phyloP scores from a whole-genome alignment of 2,888 invertebrate genomes.

The Lithophane semibrunnea region DNA sequence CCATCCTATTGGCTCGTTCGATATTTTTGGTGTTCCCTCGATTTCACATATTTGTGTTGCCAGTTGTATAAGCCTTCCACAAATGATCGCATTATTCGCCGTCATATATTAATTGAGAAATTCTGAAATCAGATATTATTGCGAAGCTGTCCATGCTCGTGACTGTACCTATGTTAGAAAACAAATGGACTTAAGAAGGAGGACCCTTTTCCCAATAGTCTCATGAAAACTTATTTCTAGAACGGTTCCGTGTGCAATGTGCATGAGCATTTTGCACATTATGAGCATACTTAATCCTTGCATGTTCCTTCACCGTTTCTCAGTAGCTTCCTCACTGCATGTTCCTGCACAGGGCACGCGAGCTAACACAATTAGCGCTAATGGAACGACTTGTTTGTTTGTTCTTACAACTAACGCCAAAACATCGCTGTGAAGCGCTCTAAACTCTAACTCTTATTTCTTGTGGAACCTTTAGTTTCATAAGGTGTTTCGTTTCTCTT shows the following conservation, averaged over 20 bases:
- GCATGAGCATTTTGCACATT: background rate
- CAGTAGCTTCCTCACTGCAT: slow-evolving; percentile 22
- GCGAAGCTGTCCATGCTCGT: no score
- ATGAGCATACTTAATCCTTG: slow-evolving; percentile 11
- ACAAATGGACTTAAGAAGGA: no score
- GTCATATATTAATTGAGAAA: no score
- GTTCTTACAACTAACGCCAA: slow-evolving; percentile 69
- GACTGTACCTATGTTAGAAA: no score
- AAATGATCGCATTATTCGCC: no score
- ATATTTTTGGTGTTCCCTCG: no score
- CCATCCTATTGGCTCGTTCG: no score
- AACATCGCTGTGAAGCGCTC: slow-evolving; percentile 56
- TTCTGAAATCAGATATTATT: no score
- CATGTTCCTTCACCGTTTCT: slow-evolving; percentile 34
- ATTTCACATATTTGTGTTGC: no score
- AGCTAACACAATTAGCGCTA: slow-evolving; percentile 78
- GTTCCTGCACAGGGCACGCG: slow-evolving; percentile 47
- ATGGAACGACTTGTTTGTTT: slow-evolving; percentile 80
- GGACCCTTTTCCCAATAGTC: background rate
- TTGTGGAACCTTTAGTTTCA: slow-evolving; percentile 57
- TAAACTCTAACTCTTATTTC: slow-evolving; percentile 56
- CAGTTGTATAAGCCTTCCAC: no score
- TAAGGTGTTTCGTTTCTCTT: slow-evolving; percentile 36
- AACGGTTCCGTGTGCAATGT: background rate
- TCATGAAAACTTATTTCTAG: background rate